These are phyloP conservation scores for Aromia moschata DNA, from an alignment of 2,888 invertebrate species.

Conservation along the genomic window DNA sequence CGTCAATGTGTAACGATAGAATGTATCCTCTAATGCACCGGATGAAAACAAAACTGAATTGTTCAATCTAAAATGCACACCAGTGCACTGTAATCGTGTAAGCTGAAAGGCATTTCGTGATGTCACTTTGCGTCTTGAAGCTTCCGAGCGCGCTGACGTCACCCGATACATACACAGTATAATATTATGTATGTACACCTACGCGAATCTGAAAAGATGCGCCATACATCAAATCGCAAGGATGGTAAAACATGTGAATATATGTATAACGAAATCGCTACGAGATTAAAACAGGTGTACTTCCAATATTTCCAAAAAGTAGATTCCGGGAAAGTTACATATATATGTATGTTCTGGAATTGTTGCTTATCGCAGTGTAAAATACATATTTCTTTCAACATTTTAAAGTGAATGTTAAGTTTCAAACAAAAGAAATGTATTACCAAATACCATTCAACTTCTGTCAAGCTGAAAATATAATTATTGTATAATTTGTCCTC, in stretches of 20 bases:
- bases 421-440: no score
- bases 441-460: no score
- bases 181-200: neutral
- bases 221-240: neutral
- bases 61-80: neutral
- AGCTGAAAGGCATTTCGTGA: neutral
- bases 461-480: no score
- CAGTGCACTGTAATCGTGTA: no score
- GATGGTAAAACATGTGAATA: neutral
- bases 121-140: neutral
- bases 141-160: conserved; percentile 3
- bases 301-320: neutral
- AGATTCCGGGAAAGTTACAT: neutral
- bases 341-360: no score
- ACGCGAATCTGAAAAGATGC: neutral
- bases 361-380: no score
- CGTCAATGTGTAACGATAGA: neutral
- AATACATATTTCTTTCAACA: no score
- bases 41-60: neutral
- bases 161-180: no score
- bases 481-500: no score
- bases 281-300: neutral
- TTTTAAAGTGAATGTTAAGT: no score
- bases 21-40: neutral
- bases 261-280: neutral